A percentile compares a stretch with the other conserved stretches of the same genome.
Conservation (phyloP, 2,888 invertebrate species). For the Drosophila yooni region DNA sequence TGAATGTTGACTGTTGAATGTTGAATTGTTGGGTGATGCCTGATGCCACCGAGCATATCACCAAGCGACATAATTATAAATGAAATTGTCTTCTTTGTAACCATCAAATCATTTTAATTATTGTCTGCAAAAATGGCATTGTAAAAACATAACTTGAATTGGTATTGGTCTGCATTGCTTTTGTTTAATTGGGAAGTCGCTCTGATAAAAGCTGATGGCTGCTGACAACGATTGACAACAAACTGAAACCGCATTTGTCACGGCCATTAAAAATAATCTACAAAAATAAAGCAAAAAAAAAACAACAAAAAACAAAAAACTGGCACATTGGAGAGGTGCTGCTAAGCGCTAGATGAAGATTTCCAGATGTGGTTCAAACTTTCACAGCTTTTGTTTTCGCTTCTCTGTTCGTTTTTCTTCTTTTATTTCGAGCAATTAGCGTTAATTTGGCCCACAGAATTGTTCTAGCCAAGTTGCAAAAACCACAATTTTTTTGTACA, state of each 20-base stretch:
- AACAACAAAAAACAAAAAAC: slow-evolving; percentile 49
- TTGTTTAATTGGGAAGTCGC: slow-evolving; percentile 5
- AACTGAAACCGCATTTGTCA: slow-evolving; percentile 62
- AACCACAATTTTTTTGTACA: not conserved
- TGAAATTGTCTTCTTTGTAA: slow-evolving; percentile 35
- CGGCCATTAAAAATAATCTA: slow-evolving; percentile 33
- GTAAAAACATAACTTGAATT: slow-evolving; percentile 39
- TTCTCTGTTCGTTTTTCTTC: not conserved
- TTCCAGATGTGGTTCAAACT: slow-evolving; percentile 39
- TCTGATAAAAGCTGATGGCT: slow-evolving; percentile 29
- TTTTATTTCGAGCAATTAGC: slow-evolving; percentile 51
- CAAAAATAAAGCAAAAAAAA: slow-evolving; percentile 43
- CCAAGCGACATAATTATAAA: slow-evolving; percentile 55
- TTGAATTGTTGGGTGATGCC: slow-evolving; percentile 25
- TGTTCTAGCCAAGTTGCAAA: slow-evolving; percentile 46
- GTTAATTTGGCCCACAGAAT: slow-evolving; percentile 25
- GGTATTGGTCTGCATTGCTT: slow-evolving; percentile 36
- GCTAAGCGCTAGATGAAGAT: slow-evolving; percentile 15
- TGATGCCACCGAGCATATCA: slow-evolving; percentile 35
- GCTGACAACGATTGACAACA: slow-evolving; percentile 59
- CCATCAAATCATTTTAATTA: slow-evolving; percentile 70
- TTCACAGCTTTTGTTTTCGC: slow-evolving; percentile 52
- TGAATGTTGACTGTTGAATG: not conserved
- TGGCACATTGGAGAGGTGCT: slow-evolving; percentile 44
- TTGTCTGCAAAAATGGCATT: slow-evolving; percentile 53